These are phyloP conservation scores for Mobula hypostoma DNA, from an alignment of 2,113 vertebrate genomes.

Conservation along the genomic window DNA sequence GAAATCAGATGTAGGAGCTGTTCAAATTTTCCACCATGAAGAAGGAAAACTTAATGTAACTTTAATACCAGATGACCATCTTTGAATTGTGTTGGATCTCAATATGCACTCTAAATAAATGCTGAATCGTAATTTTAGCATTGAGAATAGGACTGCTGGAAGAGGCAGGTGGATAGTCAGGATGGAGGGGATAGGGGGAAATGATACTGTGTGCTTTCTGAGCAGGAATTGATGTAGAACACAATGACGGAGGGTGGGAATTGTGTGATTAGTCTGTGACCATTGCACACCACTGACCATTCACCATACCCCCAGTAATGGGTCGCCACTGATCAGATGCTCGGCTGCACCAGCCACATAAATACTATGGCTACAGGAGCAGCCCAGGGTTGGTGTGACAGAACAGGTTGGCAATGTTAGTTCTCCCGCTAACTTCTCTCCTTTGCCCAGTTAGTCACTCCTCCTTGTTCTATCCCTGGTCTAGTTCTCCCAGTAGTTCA, in stretches of 20 bases:
- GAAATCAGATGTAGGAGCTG: not conserved
- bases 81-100: not conserved
- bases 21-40: not conserved
- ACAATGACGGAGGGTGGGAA: not conserved
- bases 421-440: no score
- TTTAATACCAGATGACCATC: not conserved
- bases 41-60: not conserved
- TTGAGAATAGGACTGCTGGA: not conserved
- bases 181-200: not conserved
- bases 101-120: not conserved
- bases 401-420: no score
- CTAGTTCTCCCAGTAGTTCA: no score
- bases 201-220: constrained; percentile 18
- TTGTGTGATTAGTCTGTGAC: constrained; percentile 8
- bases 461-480: no score
- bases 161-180: not conserved
- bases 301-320: no score
- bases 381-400: not conserved
- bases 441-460: no score
- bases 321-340: no score
- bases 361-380: no score
- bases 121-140: not conserved
- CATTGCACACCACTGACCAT: not conserved
- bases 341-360: no score
- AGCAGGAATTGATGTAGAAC: not conserved